A percentile compares a stretch with the other conserved stretches of the same genome.
phyloP scores from a whole-genome alignment of 2,888 invertebrate genomes.

The Linyphia triangularis region DNA sequence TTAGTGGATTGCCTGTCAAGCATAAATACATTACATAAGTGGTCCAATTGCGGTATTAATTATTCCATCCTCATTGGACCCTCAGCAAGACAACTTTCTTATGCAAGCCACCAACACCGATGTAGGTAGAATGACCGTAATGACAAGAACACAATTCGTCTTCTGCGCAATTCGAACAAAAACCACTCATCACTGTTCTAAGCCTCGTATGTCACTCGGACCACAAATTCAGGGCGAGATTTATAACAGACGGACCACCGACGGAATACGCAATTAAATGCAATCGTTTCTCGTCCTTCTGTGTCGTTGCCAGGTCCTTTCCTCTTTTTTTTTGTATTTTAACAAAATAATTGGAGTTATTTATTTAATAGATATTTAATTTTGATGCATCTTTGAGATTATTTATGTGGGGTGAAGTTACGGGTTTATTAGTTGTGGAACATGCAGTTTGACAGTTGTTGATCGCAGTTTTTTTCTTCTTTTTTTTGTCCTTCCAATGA shows the following conservation, averaged over 20 bases:
- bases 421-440: background rate
- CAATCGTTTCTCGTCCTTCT: background rate
- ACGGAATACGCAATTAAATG: slow-evolving; percentile 45
- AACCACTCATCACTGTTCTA: slow-evolving; percentile 67
- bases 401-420: background rate
- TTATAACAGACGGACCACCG: slow-evolving; percentile 37
- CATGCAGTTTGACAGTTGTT: background rate
- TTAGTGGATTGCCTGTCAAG: background rate
- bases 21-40: background rate
- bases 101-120: slow-evolving; percentile 19
- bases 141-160: slow-evolving; percentile 56
- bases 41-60: background rate
- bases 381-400: slow-evolving; percentile 14
- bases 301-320: background rate
- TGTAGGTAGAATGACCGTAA: slow-evolving; percentile 48
- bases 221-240: slow-evolving; percentile 52
- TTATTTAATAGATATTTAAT: background rate
- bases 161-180: slow-evolving; percentile 52
- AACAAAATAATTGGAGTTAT: background rate
- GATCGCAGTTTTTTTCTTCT: too few relatives aligned
- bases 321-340: background rate
- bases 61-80: background rate
- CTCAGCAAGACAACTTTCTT: background rate
- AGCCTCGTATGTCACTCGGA: slow-evolving; percentile 48
- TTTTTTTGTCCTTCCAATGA: too few relatives aligned